A percentile compares a stretch with the other conserved stretches of the same genome.
Conservation (phyloP, 2,797 vertebrate genomes). For the Syngnathus rostellatus region DNA sequence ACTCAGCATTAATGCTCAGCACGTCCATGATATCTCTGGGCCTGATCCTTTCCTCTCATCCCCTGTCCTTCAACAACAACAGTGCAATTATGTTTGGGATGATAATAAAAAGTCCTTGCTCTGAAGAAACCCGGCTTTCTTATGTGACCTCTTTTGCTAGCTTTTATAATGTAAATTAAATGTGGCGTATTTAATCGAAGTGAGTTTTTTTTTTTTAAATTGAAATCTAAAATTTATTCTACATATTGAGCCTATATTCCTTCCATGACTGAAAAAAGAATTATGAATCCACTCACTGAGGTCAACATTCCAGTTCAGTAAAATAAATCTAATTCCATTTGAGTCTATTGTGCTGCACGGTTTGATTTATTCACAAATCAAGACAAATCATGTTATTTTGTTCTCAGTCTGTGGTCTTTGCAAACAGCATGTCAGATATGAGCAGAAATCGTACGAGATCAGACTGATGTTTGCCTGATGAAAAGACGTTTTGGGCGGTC, state of each 20-base stretch:
- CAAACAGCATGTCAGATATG: constrained; percentile 54
- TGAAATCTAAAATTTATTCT: background rate
- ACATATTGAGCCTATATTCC: background rate
- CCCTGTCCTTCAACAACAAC: constrained; percentile 67
- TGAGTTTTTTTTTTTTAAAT: background rate
- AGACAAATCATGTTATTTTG: constrained; percentile 29
- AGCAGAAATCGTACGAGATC: constrained; percentile 54
- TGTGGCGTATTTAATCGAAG: background rate
- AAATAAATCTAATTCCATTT: background rate
- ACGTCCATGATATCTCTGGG: constrained; percentile 53
- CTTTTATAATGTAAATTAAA: constrained; percentile 8
- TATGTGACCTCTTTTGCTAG: constrained; percentile 11
- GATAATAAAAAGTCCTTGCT: constrained; percentile 39
- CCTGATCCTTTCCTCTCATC: constrained; percentile 40
- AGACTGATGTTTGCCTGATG: constrained; percentile 54
- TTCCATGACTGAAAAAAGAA: background rate
- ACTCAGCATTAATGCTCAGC: constrained; percentile 53
- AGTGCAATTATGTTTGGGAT: constrained; percentile 66
- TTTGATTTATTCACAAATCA: constrained; percentile 5
- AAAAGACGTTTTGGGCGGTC: constrained; percentile 47
- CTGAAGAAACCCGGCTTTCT: background rate
- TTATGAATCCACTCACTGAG: background rate
- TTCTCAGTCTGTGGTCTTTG: constrained; percentile 43
- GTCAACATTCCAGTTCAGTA: constrained; percentile 10
- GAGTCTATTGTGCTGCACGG: constrained; percentile 9